phyloP scores from a whole-genome alignment of 2,113 vertebrate species.

The Tyto alba region DNA sequence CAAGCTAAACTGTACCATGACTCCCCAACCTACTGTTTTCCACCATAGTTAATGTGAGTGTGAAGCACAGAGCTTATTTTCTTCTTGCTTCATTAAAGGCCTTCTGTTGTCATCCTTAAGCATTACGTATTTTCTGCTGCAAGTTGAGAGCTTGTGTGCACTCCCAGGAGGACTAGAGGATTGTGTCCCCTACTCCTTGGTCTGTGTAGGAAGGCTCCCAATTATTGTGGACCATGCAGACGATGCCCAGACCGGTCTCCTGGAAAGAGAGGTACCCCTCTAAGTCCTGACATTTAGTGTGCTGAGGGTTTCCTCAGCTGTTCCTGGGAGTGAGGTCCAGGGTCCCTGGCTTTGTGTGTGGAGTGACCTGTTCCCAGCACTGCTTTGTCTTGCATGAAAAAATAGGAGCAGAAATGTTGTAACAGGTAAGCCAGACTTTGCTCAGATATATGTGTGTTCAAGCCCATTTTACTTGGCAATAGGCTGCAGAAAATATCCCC shows the following conservation, averaged over 20 bases:
- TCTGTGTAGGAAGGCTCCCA: not conserved
- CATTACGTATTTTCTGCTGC: not conserved
- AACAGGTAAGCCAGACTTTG: not conserved
- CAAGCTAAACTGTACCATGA: not conserved
- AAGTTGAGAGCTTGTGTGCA: not conserved
- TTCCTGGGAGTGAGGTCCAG: not conserved
- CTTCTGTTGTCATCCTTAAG: not conserved
- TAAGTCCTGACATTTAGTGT: not conserved
- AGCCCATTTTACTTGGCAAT: not conserved
- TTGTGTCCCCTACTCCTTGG: not conserved
- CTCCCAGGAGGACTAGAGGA: not conserved
- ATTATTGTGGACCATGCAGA: not conserved
- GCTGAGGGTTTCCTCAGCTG: not conserved
- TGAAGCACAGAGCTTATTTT: not conserved
- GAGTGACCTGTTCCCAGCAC: not conserved
- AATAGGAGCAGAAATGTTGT: not conserved
- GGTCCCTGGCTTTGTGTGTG: not conserved
- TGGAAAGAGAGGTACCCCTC: not conserved
- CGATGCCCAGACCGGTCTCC: rapidly evolving
- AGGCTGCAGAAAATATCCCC: not conserved
- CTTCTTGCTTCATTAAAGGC: not conserved
- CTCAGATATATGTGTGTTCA: not conserved
- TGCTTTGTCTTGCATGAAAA: not conserved
- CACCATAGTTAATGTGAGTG: not conserved
- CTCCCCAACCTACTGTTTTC: not conserved